A percentile compares a stretch with the other conserved stretches of the same genome.
phyloP scores from a whole-genome alignment of 1,140 invertebrate species.

The Drosophila bifasciata region DNA sequence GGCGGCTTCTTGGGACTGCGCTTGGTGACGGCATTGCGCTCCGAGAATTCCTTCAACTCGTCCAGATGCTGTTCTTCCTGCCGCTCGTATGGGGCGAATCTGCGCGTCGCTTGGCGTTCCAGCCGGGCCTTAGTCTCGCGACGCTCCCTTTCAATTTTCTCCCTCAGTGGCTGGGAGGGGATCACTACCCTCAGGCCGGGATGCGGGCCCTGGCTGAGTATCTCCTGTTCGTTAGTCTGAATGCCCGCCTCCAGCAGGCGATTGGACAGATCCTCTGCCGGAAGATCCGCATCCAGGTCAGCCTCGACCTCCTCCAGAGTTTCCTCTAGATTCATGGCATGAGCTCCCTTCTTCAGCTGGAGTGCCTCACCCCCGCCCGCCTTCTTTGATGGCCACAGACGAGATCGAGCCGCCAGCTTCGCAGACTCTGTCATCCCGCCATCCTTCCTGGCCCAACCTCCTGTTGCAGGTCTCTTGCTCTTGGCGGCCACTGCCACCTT shows the following conservation, averaged over 20 bases:
- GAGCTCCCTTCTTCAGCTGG: slow-evolving; percentile 9
- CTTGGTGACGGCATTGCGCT: slow-evolving; percentile 61
- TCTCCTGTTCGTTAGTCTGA: slow-evolving; percentile 75
- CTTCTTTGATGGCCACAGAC: slow-evolving; percentile 31
- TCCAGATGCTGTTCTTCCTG: slow-evolving; percentile 67
- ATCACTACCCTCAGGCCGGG: slow-evolving; percentile 57
- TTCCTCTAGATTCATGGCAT: background rate
- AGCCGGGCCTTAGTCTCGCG: slow-evolving; percentile 27
- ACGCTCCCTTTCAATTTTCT: slow-evolving; percentile 43
- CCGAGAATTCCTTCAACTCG: slow-evolving; percentile 67
- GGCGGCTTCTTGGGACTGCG: slow-evolving; percentile 51
- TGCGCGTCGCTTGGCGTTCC: slow-evolving; percentile 40
- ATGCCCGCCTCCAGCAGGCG: slow-evolving; percentile 44
- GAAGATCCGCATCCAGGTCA: background rate
- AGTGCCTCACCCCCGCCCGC: background rate
- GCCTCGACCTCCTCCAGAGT: background rate
- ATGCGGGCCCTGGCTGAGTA: slow-evolving; percentile 59
- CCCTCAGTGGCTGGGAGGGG: slow-evolving; percentile 47
- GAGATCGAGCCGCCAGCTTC: slow-evolving; percentile 19
- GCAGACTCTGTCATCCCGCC: slow-evolving; percentile 15
- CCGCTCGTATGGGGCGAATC: slow-evolving; percentile 55
- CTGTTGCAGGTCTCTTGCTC: background rate
- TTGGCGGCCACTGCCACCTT: background rate
- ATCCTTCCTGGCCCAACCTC: slow-evolving; percentile 11
- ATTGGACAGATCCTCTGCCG: background rate